A percentile compares a stretch with the other conserved stretches of the same genome.
Evolutionary conservation across 2,113 vertebrate species (phyloP).

Genomic region (Colaptes auratus): DNA sequence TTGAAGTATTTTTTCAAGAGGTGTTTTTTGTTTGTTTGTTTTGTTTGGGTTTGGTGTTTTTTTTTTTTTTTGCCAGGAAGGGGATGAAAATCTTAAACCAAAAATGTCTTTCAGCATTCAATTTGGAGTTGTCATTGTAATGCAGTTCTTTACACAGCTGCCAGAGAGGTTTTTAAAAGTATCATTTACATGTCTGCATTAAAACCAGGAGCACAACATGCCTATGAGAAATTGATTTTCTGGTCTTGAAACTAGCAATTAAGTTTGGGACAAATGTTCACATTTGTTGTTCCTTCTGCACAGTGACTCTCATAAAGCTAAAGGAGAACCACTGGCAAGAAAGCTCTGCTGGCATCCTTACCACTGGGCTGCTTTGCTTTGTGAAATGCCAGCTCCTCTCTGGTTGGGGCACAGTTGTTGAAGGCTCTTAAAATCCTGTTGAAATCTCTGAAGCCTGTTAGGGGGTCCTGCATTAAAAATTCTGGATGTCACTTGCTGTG

Average conservation of each 20-base stretch:
- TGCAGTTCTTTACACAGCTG: not conserved
- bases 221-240: not conserved
- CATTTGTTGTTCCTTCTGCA: not conserved
- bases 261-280: not conserved
- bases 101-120: not conserved
- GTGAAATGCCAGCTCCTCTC: not conserved
- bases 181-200: not conserved
- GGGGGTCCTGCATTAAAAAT: constrained; percentile 16
- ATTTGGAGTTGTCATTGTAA: not conserved
- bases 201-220: not conserved
- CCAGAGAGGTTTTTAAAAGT: not conserved
- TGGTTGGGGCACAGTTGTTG: not conserved
- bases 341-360: not conserved
- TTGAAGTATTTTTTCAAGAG: not conserved
- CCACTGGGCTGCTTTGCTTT: not conserved
- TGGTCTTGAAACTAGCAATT: constrained; percentile 2
- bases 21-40: not conserved
- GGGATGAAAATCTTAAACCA: not conserved
- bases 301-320: not conserved
- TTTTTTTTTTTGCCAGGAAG: not conserved
- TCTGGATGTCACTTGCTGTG: not conserved
- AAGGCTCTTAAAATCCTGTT: constrained; percentile 22
- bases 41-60: not conserved
- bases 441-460: constrained; percentile 1
- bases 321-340: not conserved